phyloP scores from a whole-genome alignment of 1,140 invertebrate species.

The Brevipalpus yothersi region DNA sequence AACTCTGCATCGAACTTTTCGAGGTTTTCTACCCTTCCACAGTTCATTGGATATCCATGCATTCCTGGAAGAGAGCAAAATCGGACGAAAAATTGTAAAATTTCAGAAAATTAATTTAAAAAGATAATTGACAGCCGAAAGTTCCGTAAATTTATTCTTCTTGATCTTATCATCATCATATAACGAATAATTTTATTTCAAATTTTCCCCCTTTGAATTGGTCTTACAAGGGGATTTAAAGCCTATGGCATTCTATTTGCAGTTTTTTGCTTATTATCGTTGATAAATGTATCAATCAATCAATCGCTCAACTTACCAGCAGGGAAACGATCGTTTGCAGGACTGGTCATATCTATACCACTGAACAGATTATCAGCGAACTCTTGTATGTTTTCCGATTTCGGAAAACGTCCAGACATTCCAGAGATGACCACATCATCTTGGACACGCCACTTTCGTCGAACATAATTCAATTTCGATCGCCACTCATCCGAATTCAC shows the following conservation, averaged over 20 bases:
- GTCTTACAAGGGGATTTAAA: no score
- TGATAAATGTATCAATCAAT: no score
- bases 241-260: no score
- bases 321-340: slow-evolving; percentile 19
- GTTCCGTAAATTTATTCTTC: no score
- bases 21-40: not conserved
- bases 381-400: slow-evolving; percentile 61
- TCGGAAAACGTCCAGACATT: slow-evolving; percentile 64
- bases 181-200: no score
- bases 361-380: slow-evolving; percentile 61
- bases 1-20: not conserved
- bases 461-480: not conserved
- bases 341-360: slow-evolving; percentile 62
- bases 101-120: no score
- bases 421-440: slow-evolving; percentile 59
- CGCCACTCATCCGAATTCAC: not conserved
- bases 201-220: no score
- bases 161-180: no score
- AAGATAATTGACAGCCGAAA: no score
- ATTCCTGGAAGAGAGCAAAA: not conserved
- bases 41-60: not conserved
- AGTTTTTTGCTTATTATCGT: no score
- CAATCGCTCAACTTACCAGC: not conserved
- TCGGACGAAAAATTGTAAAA: no score
- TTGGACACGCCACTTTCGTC: slow-evolving; percentile 40